Evolutionary conservation across 2,797 vertebrate species (phyloP), one percentile per base, ranked within the genome.

Genomic region (Ceyx erithaca): DNA sequence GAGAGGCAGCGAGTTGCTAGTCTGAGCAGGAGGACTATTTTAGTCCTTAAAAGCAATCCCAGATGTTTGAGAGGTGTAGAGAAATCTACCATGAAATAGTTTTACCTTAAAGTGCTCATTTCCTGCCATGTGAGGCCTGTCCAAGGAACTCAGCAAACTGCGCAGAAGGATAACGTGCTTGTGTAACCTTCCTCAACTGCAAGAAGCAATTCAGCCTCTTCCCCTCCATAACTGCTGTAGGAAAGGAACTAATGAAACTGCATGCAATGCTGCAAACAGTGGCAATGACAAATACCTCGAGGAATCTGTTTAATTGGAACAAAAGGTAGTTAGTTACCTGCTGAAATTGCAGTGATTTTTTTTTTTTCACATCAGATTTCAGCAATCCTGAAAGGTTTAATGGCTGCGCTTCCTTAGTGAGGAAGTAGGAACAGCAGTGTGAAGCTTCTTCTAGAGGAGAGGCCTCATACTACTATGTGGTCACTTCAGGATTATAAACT

Each of bases 91-190:
- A 4, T 21, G 49, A 43, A 66, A 45, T 8, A 76, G 1, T 22
- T 72, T 23, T 64, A 7, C 70, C 14, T 79, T 22, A 5, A 31
- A 79, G 25, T 57, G 41, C 14, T 48, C 3, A 19, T 59, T 59
- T 59, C 43, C 14, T 89, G 28, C 19, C 3, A 1, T 9, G 7
- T 28, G 26, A 45, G 37, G 19, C n/a, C 46, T 83, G 11, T 69
- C 54, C 37, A 49, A 37, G 30, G 58, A 89, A 6, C n/a, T 33
- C 15, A 2, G 5, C 2, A 5, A 57, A 30, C 45, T 62, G 31
- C 5, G 2, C 7, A 8, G 7, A 46, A 54, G 41, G 28, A 8
- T 68, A 13, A 82, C 0, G 2, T 45, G 13, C 28, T 49, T 67
- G 4, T 62, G n/a, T 57, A 72, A 41, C 26, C 28, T 58, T 66